Percentiles rank a stretch among this genome's conserved stretches.
phyloP scores from a whole-genome alignment of 2,888 invertebrate species.

The Ennomos quercinarius region DNA sequence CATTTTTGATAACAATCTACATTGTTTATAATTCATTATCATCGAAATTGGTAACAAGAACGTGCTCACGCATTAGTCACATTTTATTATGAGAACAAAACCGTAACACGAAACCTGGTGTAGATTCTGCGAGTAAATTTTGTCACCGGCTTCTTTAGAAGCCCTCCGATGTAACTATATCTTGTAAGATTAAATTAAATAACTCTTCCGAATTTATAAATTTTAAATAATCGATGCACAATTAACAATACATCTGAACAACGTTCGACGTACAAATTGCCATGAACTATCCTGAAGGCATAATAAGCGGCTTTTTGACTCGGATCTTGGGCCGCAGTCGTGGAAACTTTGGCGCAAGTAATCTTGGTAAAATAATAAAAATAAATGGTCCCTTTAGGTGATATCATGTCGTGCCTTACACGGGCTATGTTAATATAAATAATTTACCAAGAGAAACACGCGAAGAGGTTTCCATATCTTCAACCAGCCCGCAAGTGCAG shows the following conservation, averaged over 20 bases:
- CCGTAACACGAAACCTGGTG: no score
- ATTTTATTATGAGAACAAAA: no score
- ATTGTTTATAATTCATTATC: no score
- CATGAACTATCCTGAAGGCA: slow-evolving; percentile 11
- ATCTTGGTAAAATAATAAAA: slow-evolving; percentile 10
- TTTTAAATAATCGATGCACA: slow-evolving; percentile 1
- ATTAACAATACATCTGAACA: slow-evolving; percentile 16
- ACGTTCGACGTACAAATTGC: slow-evolving; percentile 9
- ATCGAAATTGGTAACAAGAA: no score
- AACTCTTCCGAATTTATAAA: no score
- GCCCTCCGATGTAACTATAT: no score
- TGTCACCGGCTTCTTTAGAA: no score
- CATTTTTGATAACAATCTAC: no score
- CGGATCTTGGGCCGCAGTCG: slow-evolving; percentile 4
- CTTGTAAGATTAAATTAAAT: no score
- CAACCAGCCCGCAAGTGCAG: slow-evolving; percentile 1
- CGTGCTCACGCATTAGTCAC: no score
- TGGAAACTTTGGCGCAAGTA: slow-evolving; percentile 3
- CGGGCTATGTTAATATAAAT: slow-evolving; percentile 17
- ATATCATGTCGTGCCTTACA: slow-evolving; percentile 19
- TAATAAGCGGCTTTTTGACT: slow-evolving; percentile 2
- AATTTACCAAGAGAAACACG: slow-evolving; percentile 16
- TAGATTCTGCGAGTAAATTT: no score
- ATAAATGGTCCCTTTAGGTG: slow-evolving; percentile 13
- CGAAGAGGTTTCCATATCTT: slow-evolving; percentile 13